A percentile compares a stretch with the other conserved stretches of the same genome.
Evolutionary conservation across 1,140 invertebrate genomes (phyloP).

Genomic region (Leptinotarsa undecemlineata): DNA sequence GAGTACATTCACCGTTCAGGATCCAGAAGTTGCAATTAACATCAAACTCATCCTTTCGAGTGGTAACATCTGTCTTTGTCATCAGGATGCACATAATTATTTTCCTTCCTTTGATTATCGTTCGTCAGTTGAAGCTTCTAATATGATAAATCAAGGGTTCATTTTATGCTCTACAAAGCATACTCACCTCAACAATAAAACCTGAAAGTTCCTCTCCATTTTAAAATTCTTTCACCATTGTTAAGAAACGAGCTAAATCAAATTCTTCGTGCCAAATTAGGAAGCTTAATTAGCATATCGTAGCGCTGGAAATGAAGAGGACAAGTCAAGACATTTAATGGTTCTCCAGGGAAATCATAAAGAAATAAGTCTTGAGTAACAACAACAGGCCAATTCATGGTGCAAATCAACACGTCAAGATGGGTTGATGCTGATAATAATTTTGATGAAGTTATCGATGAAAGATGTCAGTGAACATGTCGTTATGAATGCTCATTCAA

Average conservation of each 20-base stretch:
- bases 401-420: background rate
- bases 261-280: conserved; percentile 9
- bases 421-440: background rate
- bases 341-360: conserved; percentile 6
- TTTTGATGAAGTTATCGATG: background rate
- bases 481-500: background rate
- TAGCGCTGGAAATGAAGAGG: conserved; percentile 7
- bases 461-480: background rate
- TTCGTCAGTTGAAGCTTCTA: background rate
- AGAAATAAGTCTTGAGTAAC: background rate
- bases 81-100: too few relatives aligned
- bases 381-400: background rate
- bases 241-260: background rate
- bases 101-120: too few relatives aligned
- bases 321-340: conserved; percentile 2
- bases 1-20: too few relatives aligned
- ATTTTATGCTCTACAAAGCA: background rate
- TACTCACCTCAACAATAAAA: background rate
- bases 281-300: conserved; percentile 10
- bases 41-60: too few relatives aligned
- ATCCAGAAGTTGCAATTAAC: too few relatives aligned
- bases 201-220: background rate
- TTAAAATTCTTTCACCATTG: background rate
- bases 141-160: background rate
- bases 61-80: too few relatives aligned